Base-by-base conservation (phyloP, 37 sponge, comb jelly and placozoan species). In the Spongilla lacustris region DNA sequence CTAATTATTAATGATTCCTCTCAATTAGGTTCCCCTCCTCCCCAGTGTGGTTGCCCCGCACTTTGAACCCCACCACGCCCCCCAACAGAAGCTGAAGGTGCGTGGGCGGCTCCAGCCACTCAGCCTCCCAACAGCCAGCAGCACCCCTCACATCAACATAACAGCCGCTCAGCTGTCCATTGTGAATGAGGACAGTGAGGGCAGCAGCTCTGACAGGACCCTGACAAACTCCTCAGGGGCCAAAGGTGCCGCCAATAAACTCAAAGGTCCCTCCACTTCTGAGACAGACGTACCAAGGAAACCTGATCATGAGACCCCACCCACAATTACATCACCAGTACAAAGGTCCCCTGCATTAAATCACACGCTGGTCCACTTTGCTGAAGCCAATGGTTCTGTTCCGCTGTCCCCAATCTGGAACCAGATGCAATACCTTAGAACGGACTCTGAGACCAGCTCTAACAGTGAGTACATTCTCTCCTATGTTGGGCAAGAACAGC, bases 321-420 rank as follows among this genome's bases (percentile, higher is more conserved):
- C 70, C 70, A 28, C 70, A 69, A 41, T 3, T 69, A 69, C 70
- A 69, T 27, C 27, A 69, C 70, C 25, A 8, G 70, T 3, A 6
- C 70, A n/a, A 5, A 28, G 4, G 70, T 28, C 10, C 27, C 25
- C 70, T 6, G 25, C 9, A n/a, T 41, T 6, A 41, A 41, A 41
- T n/a, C n/a, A n/a, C 58, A 76, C 78, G 12, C 75, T 93, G 17
- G 48, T 93, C 58, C 85, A 89, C 79, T 79, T 83, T 36, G 90
- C 87, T 12, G 27, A 37, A 9, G 36, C 24, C 11, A 79, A 89
- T 4, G 74, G 80, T 25, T 68, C 81, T 37, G 36, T 34, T 25
- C 83, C 87, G 0, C 84, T 93, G 14, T 93, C 93, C 10, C 93
- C 93, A 14, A 93, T 93, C 29, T 93, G 93, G 93, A 76, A 92